Evolutionary conservation across 2,113 vertebrate genomes (phyloP), one percentile per base, ranked within the genome.

Genomic region (Panurus biarmicus): DNA sequence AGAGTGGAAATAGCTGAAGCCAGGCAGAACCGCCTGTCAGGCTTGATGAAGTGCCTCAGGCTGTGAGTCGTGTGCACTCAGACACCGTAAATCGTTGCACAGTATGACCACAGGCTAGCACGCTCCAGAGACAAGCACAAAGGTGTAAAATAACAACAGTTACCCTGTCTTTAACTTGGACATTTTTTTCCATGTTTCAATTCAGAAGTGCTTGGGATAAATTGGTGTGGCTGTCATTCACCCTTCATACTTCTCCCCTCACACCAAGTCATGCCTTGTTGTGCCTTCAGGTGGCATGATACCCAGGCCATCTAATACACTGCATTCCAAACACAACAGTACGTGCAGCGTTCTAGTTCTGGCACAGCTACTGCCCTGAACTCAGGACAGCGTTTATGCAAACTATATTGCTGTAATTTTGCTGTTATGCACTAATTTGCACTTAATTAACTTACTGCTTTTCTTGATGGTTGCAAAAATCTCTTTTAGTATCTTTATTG

Each of bases 51-150:
- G 26, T 72, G 38, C 73, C 11, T 6, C 47, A 50, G 76, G 77
- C 50, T 62, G 26, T 11, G 31, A 45, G 48, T 61, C 17, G 1
- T 57, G 16, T 82, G 62, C 23, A 5, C 53, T 64, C 4, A 4
- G 69, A 48, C 40, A 23, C 48, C 0, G 0, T 90, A 79, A 80
- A 75, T 93, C 1, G 0, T 62, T 83, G 26, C 28, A 22, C n/a
- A 53, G 48, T 62, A 4, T 77, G 33, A 23, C 81, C 74, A 47
- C 42, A 61, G 86, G 66, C 45, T 89, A 54, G 45, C 75, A 42
- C 14, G 1, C 11, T 54, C 70, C 48, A 88, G 85, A 84, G 57
- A 40, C 57, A 65, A 76, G 54, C 23, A 84, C 38, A 50, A 93
- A 53, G 35, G 35, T 67, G 28, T 75, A 69, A 74, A 93, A 78